These are phyloP conservation scores for Poecilia picta DNA, from an alignment of 2,797 vertebrate species.

Conservation along the genomic window DNA sequence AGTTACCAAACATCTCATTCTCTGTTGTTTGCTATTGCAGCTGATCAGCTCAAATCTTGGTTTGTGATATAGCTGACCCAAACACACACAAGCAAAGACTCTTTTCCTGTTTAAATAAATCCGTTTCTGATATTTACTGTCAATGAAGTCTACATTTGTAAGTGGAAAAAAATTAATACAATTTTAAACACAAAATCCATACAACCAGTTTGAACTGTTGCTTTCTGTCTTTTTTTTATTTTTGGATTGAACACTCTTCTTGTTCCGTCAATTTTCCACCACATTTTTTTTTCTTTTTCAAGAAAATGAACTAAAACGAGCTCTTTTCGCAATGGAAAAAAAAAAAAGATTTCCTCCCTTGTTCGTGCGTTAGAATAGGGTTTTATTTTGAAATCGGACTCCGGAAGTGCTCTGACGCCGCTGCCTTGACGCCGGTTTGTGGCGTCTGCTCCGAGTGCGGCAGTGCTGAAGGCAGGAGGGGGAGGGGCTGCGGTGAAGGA, in stretches of 20 bases:
- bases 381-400: constrained; percentile 65
- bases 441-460: constrained; percentile 73
- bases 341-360: neutral
- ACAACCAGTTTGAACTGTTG: neutral
- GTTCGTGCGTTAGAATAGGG: fast-evolving
- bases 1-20: neutral
- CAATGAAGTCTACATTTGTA: neutral
- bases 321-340: neutral
- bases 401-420: constrained; percentile 35
- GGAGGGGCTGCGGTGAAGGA: constrained; percentile 83
- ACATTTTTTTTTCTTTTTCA: neutral
- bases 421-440: constrained; percentile 33
- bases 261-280: neutral
- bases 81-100: neutral
- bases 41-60: neutral
- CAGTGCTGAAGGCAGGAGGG: constrained; percentile 72
- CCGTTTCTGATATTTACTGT: neutral
- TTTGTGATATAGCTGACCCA: neutral
- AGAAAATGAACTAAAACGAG: neutral
- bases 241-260: neutral
- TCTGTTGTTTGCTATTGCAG: neutral
- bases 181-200: neutral
- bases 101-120: neutral
- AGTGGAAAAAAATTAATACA: neutral
- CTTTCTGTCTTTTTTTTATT: neutral